Evolutionary conservation across 1,140 invertebrate genomes (phyloP).

Genomic region (Gonatopus flavifemur): DNA sequence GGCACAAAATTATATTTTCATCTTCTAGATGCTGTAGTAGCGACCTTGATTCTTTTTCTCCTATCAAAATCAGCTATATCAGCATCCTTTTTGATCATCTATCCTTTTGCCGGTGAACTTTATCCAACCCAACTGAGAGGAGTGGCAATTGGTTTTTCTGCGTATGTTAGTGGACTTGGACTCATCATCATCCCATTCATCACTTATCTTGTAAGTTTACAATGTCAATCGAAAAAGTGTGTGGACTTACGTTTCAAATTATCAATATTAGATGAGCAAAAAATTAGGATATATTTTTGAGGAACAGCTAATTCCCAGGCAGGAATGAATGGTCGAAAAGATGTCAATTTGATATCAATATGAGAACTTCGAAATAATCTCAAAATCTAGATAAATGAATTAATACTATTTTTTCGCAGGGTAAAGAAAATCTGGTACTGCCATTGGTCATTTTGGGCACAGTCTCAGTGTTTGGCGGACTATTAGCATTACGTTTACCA

Average conservation of each 20-base stretch:
- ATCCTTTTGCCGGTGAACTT: constrained; percentile 86
- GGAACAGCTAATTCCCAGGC: too few species aligned
- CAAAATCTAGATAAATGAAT: too few species aligned
- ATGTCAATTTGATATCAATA: too few species aligned
- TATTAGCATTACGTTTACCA: constrained; percentile 76
- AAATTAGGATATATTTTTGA: too few species aligned
- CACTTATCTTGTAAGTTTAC: constrained; percentile 74
- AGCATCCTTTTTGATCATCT: constrained; percentile 87
- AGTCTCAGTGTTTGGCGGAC: constrained; percentile 75
- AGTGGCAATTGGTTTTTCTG: constrained; percentile 84
- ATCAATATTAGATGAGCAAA: too few species aligned
- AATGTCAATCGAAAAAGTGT: constrained; percentile 12
- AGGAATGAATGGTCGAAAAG: too few species aligned
- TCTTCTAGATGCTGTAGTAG: constrained; percentile 70
- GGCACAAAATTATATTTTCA: constrained; percentile 13
- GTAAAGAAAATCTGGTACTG: constrained; percentile 78
- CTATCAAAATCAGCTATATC: constrained; percentile 89
- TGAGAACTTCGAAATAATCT: too few species aligned
- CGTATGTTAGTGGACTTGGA: constrained; percentile 83
- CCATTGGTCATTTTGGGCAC: constrained; percentile 79
- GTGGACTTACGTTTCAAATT: not conserved
- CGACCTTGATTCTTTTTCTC: constrained; percentile 77
- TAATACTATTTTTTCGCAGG: constrained; percentile 59
- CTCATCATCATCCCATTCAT: constrained; percentile 89
- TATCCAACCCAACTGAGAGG: constrained; percentile 85